A percentile compares a stretch with the other conserved stretches of the same genome.
phyloP scores from a whole-genome alignment of 30 jellyfish, hydroid and myxozoan genomes.

The Sanderia malayensis region DNA sequence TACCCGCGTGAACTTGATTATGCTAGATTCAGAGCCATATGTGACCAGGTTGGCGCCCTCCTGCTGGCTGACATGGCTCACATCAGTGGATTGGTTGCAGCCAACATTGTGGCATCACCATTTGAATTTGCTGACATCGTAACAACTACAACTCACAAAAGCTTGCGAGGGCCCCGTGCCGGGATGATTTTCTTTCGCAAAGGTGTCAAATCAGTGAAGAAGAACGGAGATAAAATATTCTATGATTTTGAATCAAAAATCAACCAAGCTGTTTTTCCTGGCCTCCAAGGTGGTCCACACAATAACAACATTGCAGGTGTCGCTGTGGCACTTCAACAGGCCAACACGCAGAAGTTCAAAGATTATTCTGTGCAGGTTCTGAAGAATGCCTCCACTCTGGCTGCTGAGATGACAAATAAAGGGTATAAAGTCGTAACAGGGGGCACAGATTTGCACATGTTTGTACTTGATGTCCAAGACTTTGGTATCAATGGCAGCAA shows the following conservation, averaged over 20 bases:
- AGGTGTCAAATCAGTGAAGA: slow-evolving; percentile 51
- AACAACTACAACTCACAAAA: slow-evolving; percentile 76
- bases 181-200: slow-evolving; percentile 77
- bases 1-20: slow-evolving; percentile 63
- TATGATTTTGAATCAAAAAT: slow-evolving; percentile 53
- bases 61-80: slow-evolving; percentile 46
- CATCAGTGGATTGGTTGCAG: slow-evolving; percentile 44
- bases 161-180: slow-evolving; percentile 74
- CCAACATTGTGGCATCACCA: slow-evolving; percentile 63
- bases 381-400: slow-evolving; percentile 62
- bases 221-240: slow-evolving; percentile 46
- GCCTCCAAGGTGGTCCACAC: slow-evolving; percentile 89
- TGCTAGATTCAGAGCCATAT: slow-evolving; percentile 52
- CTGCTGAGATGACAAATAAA: slow-evolving; percentile 11
- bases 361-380: slow-evolving; percentile 57
- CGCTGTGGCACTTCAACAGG: slow-evolving; percentile 79
- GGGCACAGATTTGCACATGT: slow-evolving; percentile 78
- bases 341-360: slow-evolving; percentile 48
- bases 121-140: slow-evolving; percentile 60
- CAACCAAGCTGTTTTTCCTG: slow-evolving; percentile 76
- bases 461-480: slow-evolving; percentile 47
- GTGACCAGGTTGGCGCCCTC: slow-evolving; percentile 69
- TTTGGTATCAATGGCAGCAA: slow-evolving; percentile 75
- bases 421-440: slow-evolving; percentile 67
- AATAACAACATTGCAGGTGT: slow-evolving; percentile 75